Conservation (phyloP, 2,888 invertebrate genomes). For the Coelinius sp. region DNA sequence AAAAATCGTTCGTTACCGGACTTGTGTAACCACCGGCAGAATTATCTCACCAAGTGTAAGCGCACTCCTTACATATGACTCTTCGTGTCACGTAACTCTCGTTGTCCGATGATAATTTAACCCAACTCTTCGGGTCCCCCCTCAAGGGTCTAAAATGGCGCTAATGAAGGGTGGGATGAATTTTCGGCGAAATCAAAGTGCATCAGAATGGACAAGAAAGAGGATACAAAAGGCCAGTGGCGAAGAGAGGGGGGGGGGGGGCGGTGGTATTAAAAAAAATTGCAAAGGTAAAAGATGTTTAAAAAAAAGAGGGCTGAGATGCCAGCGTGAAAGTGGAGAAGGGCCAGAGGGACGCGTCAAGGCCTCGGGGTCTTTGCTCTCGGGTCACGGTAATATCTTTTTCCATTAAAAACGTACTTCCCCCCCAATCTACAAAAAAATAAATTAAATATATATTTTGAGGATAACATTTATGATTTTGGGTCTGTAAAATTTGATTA, state of each 20-base stretch:
- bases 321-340: constrained; percentile 41
- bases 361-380: constrained; percentile 69
- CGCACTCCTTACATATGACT: constrained; percentile 40
- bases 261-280: constrained; percentile 25
- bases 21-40: not conserved
- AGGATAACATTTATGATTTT: not conserved
- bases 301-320: constrained; percentile 35
- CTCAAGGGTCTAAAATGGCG: constrained; percentile 42
- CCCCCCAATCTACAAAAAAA: constrained; percentile 19
- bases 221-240: constrained; percentile 34
- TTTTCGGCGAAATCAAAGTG: constrained; percentile 43
- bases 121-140: constrained; percentile 23
- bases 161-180: constrained; percentile 61
- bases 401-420: constrained; percentile 48
- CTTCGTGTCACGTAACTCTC: constrained; percentile 42
- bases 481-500: not conserved
- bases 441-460: not conserved
- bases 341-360: constrained; percentile 59
- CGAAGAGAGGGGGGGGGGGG: constrained; percentile 12
- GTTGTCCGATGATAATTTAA: constrained; percentile 44
- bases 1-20: constrained; percentile 36
- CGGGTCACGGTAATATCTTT: constrained; percentile 54
- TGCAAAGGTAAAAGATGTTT: constrained; percentile 48
- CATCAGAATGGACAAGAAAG: constrained; percentile 32
- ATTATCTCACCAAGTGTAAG: constrained; percentile 13